Conservation (phyloP, 2,888 invertebrate species). For the Melanostoma mellinum region DNA sequence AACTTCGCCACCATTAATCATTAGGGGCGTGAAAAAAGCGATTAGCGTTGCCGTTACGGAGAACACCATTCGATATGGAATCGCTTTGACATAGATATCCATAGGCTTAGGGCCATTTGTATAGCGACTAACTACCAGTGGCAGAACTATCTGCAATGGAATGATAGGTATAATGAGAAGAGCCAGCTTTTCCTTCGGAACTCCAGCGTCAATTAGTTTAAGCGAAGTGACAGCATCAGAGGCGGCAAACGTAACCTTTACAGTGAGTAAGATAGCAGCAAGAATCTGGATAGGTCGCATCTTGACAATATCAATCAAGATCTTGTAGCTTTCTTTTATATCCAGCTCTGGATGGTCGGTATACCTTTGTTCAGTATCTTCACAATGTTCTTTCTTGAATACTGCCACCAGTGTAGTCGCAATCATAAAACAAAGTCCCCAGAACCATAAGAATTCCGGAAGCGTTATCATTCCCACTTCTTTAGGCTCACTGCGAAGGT, state of each 20-base stretch:
- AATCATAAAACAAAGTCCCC: slow-evolving; percentile 95
- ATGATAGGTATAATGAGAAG: slow-evolving; percentile 96
- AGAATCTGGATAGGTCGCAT: slow-evolving; percentile 91
- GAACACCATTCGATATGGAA: slow-evolving; percentile 93
- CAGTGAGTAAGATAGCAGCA: slow-evolving; percentile 91
- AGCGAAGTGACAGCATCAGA: slow-evolving; percentile 97
- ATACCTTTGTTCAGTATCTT: slow-evolving; percentile 79
- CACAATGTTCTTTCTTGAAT: slow-evolving; percentile 90
- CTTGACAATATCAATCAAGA: slow-evolving; percentile 91
- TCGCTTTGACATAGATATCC: slow-evolving; percentile 93
- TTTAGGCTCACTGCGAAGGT: slow-evolving; percentile 88
- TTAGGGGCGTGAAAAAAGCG: slow-evolving; percentile 92
- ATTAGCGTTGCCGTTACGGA: slow-evolving; percentile 92
- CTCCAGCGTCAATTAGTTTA: slow-evolving; percentile 97
- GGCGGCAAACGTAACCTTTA: slow-evolving; percentile 97
- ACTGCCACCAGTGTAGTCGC: slow-evolving; percentile 95
- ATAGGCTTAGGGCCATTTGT: slow-evolving; percentile 95
- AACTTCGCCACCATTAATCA: slow-evolving; percentile 84
- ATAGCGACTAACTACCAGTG: slow-evolving; percentile 88
- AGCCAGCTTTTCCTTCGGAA: slow-evolving; percentile 97
- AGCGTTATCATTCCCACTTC: slow-evolving; percentile 88
- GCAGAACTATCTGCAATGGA: slow-evolving; percentile 96
- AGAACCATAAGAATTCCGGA: slow-evolving; percentile 94
- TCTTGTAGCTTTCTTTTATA: slow-evolving; percentile 89
- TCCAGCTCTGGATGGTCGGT: slow-evolving; percentile 81